Conservation (phyloP, 2,113 vertebrate genomes). For the Erythrolamprus reginae region DNA sequence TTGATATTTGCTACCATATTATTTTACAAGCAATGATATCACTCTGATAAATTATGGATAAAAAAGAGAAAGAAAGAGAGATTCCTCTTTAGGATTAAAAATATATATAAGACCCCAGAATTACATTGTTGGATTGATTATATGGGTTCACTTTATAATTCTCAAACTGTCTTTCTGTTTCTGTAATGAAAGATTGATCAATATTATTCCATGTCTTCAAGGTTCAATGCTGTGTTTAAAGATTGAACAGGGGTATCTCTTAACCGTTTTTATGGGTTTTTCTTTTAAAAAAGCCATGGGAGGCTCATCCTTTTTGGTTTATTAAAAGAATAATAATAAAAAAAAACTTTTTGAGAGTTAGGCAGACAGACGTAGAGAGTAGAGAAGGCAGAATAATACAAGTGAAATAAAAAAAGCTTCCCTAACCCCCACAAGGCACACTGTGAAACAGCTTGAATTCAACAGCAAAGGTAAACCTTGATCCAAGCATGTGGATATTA, state of each 20-base stretch:
- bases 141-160: neutral
- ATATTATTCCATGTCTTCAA: neutral
- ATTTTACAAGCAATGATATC: neutral
- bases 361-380: neutral
- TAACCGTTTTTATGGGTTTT: too few relatives aligned
- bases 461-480: neutral
- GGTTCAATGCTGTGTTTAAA: neutral
- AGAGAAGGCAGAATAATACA: neutral
- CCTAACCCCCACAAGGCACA: neutral
- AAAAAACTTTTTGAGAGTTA: neutral
- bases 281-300: too few relatives aligned
- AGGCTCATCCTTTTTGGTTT: neutral
- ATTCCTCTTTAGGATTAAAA: neutral
- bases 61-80: neutral
- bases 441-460: slow-evolving; percentile 5
- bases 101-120: neutral
- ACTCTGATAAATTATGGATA: neutral
- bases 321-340: neutral
- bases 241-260: neutral
- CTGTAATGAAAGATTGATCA: neutral
- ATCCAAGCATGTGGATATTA: neutral
- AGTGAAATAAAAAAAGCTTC: neutral
- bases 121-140: neutral
- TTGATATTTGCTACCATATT: neutral
- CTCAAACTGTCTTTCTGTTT: neutral